These are phyloP conservation scores for Pantherophis vulpinus DNA, from an alignment of 2,797 vertebrate species.

Conservation along the genomic window DNA sequence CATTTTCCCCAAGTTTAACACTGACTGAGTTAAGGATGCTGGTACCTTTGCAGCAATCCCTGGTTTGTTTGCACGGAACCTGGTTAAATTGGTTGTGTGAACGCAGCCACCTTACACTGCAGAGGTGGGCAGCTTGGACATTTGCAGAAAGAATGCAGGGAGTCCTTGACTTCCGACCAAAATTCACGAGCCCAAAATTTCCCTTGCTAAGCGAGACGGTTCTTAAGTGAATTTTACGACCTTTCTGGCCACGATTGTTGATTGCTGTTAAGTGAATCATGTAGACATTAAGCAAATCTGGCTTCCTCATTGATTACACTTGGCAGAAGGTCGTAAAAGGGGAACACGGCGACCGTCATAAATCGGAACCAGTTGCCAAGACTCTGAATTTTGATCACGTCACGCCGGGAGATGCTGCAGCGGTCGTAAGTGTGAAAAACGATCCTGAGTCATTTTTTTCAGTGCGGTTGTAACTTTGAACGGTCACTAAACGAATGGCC, in stretches of 20 bases:
- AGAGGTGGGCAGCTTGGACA: background rate
- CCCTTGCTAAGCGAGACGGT: background rate
- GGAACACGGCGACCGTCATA: background rate
- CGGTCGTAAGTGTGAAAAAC: background rate
- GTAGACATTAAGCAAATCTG: background rate
- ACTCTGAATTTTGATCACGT: background rate
- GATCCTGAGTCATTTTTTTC: background rate
- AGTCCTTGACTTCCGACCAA: background rate
- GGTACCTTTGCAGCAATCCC: background rate
- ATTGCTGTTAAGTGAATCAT: too few relatives aligned
- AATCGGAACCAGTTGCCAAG: background rate
- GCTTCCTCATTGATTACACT: too few relatives aligned
- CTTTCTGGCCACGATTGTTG: background rate
- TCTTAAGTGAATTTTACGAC: background rate
- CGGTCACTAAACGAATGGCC: background rate
- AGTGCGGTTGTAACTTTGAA: accelerated
- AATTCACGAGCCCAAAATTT: background rate
- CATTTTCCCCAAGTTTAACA: background rate
- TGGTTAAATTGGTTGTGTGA: background rate
- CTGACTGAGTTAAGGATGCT: background rate
- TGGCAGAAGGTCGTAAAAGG: background rate
- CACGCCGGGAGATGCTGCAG: background rate
- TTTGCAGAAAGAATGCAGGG: background rate
- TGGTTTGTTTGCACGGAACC: background rate
- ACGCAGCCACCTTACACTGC: background rate